A percentile compares a stretch with the other conserved stretches of the same genome.
phyloP scores from a whole-genome alignment of 2,797 vertebrate genomes.

The Anabacerthia variegaticeps region DNA sequence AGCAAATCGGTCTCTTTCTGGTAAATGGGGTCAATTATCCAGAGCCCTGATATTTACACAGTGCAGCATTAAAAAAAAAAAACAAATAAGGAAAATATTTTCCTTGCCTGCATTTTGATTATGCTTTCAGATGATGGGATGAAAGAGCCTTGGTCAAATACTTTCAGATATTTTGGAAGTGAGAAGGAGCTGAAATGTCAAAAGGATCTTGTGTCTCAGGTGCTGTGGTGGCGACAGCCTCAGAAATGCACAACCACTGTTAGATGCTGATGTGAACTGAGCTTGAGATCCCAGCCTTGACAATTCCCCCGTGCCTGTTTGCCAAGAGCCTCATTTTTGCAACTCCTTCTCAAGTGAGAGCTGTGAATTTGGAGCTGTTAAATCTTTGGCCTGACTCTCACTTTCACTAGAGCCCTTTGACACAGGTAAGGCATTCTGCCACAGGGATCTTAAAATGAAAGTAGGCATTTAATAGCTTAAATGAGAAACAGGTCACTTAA shows the following conservation, averaged over 20 bases:
- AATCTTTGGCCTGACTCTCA: neutral
- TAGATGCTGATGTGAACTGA: neutral
- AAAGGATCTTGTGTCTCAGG: neutral
- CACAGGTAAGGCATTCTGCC: neutral
- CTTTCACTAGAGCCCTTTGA: neutral
- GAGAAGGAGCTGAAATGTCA: neutral
- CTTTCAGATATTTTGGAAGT: neutral
- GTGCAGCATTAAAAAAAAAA: neutral
- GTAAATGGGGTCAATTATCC: neutral
- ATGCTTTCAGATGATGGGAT: neutral
- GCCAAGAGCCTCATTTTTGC: neutral
- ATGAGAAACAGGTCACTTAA: slow-evolving; percentile 24
- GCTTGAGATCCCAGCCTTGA: neutral
- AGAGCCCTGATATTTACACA: neutral
- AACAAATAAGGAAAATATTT: neutral
- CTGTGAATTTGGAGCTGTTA: neutral
- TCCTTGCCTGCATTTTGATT: neutral
- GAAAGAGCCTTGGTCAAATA: neutral
- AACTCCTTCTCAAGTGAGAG: neutral
- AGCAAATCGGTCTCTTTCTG: neutral
- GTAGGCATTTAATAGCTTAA: slow-evolving; percentile 20
- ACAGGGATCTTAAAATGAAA: slow-evolving; percentile 2
- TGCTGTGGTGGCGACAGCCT: neutral
- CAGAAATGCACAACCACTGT: neutral
- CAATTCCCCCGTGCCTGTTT: neutral